A percentile compares a stretch with the other conserved stretches of the same genome.
Conservation (phyloP, 2,888 invertebrate genomes). For the Phytoseiulus persimilis region DNA sequence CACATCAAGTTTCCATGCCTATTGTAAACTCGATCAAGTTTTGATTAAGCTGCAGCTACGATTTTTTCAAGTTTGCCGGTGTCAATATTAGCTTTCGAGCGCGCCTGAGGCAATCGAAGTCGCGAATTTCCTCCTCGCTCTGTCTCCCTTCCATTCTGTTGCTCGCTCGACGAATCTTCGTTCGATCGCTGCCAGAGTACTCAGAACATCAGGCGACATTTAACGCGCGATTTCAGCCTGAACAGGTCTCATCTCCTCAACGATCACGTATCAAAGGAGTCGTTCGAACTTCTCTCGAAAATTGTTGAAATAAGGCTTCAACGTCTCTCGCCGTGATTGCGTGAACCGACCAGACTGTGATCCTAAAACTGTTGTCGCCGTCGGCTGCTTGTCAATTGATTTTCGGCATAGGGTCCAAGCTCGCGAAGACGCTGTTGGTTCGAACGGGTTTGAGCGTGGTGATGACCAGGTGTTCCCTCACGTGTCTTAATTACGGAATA, state of each 20-base stretch:
- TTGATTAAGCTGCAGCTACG: neutral
- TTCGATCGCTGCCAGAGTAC: too few species aligned
- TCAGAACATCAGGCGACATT: too few species aligned
- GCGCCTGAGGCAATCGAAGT: neutral
- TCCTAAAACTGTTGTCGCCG: too few species aligned
- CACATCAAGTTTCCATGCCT: neutral
- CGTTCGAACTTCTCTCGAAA: too few species aligned
- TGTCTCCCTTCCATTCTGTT: neutral
- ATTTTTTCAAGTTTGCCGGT: neutral
- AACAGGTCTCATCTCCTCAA: too few species aligned
- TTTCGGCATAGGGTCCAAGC: neutral
- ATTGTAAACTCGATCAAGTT: neutral
- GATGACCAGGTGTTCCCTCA: neutral
- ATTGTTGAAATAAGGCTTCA: too few species aligned
- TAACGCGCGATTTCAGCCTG: too few species aligned
- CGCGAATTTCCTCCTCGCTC: neutral
- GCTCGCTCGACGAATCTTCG: too few species aligned
- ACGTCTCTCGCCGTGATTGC: too few species aligned
- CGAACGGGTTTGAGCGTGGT: neutral
- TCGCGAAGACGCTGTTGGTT: neutral
- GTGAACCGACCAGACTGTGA: too few species aligned
- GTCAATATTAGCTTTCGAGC: neutral
- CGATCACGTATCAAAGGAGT: too few species aligned
- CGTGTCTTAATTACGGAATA: neutral
- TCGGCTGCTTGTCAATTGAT: too few species aligned